These are phyloP conservation scores for Caerostris extrusa DNA, from an alignment of 1,140 invertebrate species.

Conservation along the genomic window DNA sequence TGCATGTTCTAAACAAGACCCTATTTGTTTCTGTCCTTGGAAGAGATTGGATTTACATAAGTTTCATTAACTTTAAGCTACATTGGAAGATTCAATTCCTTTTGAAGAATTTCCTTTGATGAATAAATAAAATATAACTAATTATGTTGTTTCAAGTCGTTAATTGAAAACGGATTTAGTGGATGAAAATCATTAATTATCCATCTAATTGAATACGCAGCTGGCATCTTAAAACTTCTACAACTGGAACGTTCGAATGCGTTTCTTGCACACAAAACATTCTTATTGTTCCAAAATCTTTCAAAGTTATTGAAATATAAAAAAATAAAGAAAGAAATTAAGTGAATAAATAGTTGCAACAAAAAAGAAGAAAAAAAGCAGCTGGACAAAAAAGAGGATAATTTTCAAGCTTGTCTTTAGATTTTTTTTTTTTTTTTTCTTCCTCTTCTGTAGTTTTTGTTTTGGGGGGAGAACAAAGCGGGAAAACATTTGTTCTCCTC, in stretches of 20 bases:
- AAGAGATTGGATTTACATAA: too few relatives aligned
- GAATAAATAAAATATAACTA: too few relatives aligned
- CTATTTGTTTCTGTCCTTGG: too few relatives aligned
- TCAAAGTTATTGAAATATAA: slow-evolving; percentile 26
- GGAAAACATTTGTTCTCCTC: slow-evolving; percentile 33
- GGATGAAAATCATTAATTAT: too few relatives aligned
- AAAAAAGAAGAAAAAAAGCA: not conserved
- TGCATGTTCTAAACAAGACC: too few relatives aligned
- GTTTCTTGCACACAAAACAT: not conserved
- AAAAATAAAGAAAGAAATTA: not conserved
- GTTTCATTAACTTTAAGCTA: too few relatives aligned
- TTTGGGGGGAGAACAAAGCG: slow-evolving; percentile 11
- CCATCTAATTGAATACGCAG: too few relatives aligned
- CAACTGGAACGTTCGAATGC: not conserved
- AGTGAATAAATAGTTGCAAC: not conserved
- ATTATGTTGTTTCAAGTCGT: too few relatives aligned
- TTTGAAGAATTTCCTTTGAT: too few relatives aligned
- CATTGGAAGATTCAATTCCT: too few relatives aligned
- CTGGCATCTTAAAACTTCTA: not conserved
- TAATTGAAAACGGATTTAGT: too few relatives aligned
- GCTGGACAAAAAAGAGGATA: not conserved
- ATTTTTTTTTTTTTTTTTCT: not conserved
- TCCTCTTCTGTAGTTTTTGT: not conserved
- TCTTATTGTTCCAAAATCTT: not conserved
- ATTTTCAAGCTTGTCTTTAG: slow-evolving; percentile 9